These are phyloP conservation scores for Battus philenor DNA, from an alignment of 1,140 invertebrate genomes.

Conservation along the genomic window DNA sequence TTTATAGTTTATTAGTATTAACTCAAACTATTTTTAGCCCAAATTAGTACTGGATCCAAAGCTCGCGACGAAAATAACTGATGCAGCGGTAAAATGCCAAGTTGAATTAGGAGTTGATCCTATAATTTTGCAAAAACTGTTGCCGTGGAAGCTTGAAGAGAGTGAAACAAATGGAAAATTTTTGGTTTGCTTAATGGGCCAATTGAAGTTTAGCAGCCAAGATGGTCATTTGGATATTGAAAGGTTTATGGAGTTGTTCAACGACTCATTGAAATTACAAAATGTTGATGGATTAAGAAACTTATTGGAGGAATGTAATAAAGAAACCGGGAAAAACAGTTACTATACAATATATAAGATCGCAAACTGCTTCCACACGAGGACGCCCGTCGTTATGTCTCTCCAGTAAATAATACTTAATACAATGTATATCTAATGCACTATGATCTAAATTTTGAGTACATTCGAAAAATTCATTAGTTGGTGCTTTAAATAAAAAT, in stretches of 20 bases:
- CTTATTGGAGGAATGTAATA: conserved; percentile 1
- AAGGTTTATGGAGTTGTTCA: background rate
- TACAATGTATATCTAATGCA: too few species aligned
- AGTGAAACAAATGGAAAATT: conserved; percentile 6
- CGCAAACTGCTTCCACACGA: background rate
- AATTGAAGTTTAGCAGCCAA: background rate
- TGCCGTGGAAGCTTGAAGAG: conserved; percentile 3
- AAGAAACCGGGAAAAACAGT: background rate
- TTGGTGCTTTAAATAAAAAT: too few species aligned
- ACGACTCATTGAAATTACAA: background rate
- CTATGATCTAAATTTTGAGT: too few species aligned
- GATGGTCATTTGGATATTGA: conserved; percentile 1
- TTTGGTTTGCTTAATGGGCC: background rate
- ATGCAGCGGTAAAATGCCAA: background rate
- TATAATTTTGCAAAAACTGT: conserved; percentile 2
- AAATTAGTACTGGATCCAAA: background rate
- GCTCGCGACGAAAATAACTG: background rate
- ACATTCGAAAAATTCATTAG: too few species aligned
- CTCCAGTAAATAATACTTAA: background rate
- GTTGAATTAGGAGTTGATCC: background rate
- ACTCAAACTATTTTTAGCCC: too few species aligned
- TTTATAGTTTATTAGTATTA: too few species aligned
- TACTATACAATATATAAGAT: conserved; percentile 1
- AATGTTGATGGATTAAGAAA: background rate
- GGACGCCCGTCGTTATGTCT: background rate